Evolutionary conservation across 1,140 invertebrate species (phyloP), one percentile per base, ranked within the genome.

Genomic region (Drosophila gunungcola): DNA sequence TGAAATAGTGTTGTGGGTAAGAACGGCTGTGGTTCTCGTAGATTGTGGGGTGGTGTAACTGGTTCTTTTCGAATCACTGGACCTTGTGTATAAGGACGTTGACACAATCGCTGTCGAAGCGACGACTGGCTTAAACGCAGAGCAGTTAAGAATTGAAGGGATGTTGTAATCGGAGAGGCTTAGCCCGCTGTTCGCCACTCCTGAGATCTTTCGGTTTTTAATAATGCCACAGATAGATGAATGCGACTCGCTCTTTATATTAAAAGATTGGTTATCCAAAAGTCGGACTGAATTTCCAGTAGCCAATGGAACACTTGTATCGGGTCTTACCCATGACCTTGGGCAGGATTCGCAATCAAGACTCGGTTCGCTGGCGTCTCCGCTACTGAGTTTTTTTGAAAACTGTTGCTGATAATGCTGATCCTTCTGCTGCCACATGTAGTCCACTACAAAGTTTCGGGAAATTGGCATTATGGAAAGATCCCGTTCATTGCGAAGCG

Each of bases 91-190:
- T 36, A 89, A 42, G 0, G 84, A 89, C 0, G 89, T 72, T 5
- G 80, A 85, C 21, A 83, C 73, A 42, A 91, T 64, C 3, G 85
- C 75, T 10, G 80, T 67, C 4, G 86, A 79, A 21, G 75, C 69
- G 5, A 79, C 70, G n/a, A 95, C 95, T 6, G 95, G 95, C 64
- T 94, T 94, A 80, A 96, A 96, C n/a, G 95, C 95, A 4, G 95
- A 95, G 3, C 78, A 72, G 34, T 57, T 91, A 9, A 91, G 34
- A 27, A 91, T 69, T 25, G 85, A 78, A 10, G 88, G 77, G 29
- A 89, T 80, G 42, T 74, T 80, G 10, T 69, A 88, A 42, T 89
- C 69, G 0, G 61, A 48, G 2, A 65, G 43, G 5, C 25, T 53
- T 12, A 53, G 27, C 32, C 79, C 67, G 1, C n/a, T 46, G 55